A percentile compares a stretch with the other conserved stretches of the same genome.
phyloP scores from a whole-genome alignment of 2,113 vertebrate species.

The Pseudolaguvia tuberculata region DNA sequence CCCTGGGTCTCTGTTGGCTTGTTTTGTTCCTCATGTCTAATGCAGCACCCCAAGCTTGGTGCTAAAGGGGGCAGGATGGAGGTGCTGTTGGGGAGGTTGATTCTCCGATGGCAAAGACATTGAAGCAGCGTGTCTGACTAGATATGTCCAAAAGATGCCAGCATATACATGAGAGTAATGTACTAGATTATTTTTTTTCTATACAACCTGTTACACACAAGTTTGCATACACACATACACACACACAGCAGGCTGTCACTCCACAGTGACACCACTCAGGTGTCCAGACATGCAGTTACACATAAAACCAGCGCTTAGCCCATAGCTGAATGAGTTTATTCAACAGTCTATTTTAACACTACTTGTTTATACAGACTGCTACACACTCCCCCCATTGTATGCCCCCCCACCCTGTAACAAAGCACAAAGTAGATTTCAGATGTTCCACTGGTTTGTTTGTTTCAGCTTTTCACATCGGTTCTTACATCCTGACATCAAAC shows the following conservation, averaged over 20 bases:
- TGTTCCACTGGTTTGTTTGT: constrained; percentile 18
- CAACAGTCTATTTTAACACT: constrained; percentile 55
- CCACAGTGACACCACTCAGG: neutral
- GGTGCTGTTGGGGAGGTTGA: too few relatives aligned
- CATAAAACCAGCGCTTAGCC: constrained; percentile 10
- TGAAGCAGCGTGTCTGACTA: neutral
- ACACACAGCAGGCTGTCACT: neutral
- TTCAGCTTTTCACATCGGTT: constrained; percentile 11
- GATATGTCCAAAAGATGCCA: constrained; percentile 16
- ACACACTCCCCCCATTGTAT: neutral
- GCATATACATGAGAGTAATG: constrained; percentile 23
- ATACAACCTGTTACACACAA: constrained; percentile 48
- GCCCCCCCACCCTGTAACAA: neutral
- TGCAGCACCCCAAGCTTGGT: neutral
- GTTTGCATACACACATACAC: neutral
- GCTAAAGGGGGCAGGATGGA: neutral
- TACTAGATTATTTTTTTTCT: constrained; percentile 35
- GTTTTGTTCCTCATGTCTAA: constrained; percentile 1
- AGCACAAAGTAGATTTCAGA: constrained; percentile 29
- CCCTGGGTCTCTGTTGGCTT: neutral
- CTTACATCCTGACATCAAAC: constrained; percentile 38
- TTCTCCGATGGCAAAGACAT: neutral
- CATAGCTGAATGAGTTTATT: constrained; percentile 16
- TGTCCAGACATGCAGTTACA: neutral
- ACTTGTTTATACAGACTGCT: constrained; percentile 56